Percentiles rank a stretch among this genome's conserved stretches.
Conservation (phyloP, 2,797 vertebrate genomes). For the Micropoecilia bifurca region DNA sequence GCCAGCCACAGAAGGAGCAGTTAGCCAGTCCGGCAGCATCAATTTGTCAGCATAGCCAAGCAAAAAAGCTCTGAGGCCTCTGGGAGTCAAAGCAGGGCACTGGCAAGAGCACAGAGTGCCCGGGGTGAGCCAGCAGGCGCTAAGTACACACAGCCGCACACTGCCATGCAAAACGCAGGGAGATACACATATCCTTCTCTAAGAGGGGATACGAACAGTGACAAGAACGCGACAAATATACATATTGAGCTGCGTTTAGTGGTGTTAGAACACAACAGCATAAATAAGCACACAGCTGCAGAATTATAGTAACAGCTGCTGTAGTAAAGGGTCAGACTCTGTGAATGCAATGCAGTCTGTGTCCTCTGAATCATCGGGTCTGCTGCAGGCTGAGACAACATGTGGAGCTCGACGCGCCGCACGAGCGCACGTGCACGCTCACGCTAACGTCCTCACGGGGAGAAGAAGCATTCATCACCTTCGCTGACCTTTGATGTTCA, state of each 20-base stretch:
- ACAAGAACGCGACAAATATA: slow-evolving; percentile 43
- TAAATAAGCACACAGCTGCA: slow-evolving; percentile 62
- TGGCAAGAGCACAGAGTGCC: slow-evolving; percentile 51
- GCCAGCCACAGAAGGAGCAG: slow-evolving; percentile 62
- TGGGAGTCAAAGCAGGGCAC: slow-evolving; percentile 50
- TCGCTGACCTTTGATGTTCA: slow-evolving; percentile 66
- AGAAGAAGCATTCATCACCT: slow-evolving; percentile 37
- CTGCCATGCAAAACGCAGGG: slow-evolving; percentile 35
- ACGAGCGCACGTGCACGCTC: slow-evolving; percentile 7
- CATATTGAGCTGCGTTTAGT: slow-evolving; percentile 38
- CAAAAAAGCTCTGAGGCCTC: slow-evolving; percentile 54
- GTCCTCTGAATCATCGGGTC: slow-evolving; percentile 72
- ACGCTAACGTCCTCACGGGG: not conserved
- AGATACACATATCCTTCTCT: slow-evolving; percentile 34
- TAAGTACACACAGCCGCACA: slow-evolving; percentile 57
- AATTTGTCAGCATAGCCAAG: slow-evolving; percentile 66
- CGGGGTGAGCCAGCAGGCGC: slow-evolving; percentile 49
- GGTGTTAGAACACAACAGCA: slow-evolving; percentile 21
- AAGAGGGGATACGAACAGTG: slow-evolving; percentile 23
- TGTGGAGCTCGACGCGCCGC: slow-evolving; percentile 45
- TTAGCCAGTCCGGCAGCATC: slow-evolving; percentile 66
- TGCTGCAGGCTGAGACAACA: slow-evolving; percentile 55
- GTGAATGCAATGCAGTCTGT: slow-evolving; percentile 59
- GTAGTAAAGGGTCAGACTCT: slow-evolving; percentile 69
- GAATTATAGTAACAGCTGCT: slow-evolving; percentile 65